phyloP scores from a whole-genome alignment of 2,888 invertebrate species.

The Drosophila nigritarsus region DNA sequence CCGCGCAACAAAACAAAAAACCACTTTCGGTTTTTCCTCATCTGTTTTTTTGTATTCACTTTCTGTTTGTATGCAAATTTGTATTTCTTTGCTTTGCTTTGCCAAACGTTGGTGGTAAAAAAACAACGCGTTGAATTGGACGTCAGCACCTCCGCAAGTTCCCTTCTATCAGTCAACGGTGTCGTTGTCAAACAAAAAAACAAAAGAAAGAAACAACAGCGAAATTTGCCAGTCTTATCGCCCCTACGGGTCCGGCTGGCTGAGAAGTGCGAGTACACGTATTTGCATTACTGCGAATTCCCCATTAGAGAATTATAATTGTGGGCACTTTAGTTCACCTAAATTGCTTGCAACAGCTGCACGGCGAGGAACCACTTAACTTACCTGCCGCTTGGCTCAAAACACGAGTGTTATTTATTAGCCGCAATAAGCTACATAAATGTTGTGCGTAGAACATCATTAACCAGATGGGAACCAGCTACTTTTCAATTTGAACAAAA shows the following conservation, averaged over 20 bases:
- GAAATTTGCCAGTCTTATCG: constrained; percentile 65
- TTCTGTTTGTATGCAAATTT: constrained; percentile 74
- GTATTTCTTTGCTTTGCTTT: constrained; percentile 48
- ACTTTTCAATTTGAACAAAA: not conserved
- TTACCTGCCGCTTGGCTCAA: constrained; percentile 14
- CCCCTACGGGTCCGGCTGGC: constrained; percentile 25
- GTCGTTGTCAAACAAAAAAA: constrained; percentile 39
- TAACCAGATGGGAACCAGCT: not conserved
- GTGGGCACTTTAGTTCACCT: constrained; percentile 57
- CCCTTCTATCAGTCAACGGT: constrained; percentile 5
- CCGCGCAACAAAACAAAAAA: constrained; percentile 46
- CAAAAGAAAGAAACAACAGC: constrained; percentile 17
- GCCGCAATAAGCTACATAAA: constrained; percentile 13
- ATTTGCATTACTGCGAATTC: constrained; percentile 70
- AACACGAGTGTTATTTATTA: constrained; percentile 21
- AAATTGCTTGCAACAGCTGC: constrained; percentile 41
- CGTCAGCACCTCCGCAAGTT: constrained; percentile 16
- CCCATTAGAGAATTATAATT: constrained; percentile 69
- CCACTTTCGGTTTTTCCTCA: constrained; percentile 54
- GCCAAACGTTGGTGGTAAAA: constrained; percentile 38
- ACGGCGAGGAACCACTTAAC: constrained; percentile 24
- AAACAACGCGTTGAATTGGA: constrained; percentile 45
- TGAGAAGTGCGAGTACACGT: constrained; percentile 45
- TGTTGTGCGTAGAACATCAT: not conserved
- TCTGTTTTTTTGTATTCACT: constrained; percentile 2